Percentiles rank a stretch among this genome's conserved stretches.
Conservation (phyloP, 2,797 vertebrate genomes). For the Scyliorhinus canicula region DNA sequence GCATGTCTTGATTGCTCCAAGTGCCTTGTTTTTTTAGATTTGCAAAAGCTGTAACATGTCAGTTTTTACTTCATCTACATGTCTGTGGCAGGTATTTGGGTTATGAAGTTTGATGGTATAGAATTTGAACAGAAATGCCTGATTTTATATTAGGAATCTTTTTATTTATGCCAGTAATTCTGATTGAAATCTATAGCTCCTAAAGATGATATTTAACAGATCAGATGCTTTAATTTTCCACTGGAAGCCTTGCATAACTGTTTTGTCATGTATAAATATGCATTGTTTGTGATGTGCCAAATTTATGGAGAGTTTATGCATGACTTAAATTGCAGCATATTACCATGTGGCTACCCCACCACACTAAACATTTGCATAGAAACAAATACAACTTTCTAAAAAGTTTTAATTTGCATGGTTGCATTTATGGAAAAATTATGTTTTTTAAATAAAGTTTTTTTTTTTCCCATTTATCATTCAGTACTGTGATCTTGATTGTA, state of each 20-base stretch:
- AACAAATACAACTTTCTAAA: conserved; percentile 21
- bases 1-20: conserved; percentile 9
- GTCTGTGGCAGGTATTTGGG: neutral
- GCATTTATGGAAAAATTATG: neutral
- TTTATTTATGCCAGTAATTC: conserved; percentile 30
- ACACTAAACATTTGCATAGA: neutral
- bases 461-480: neutral
- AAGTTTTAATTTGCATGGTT: conserved; percentile 30
- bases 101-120: neutral
- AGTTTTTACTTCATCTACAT: neutral
- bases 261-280: neutral
- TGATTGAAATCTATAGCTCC: neutral
- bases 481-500: neutral
- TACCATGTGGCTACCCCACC: neutral
- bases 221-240: neutral
- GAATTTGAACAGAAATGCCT: neutral
- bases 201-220: neutral
- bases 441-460: conserved; percentile 25
- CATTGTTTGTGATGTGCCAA: neutral
- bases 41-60: neutral
- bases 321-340: neutral
- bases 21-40: conserved; percentile 34
- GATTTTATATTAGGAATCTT: neutral
- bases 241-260: neutral
- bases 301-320: conserved; percentile 25